These are phyloP conservation scores for Neotoma lepida DNA, from an alignment of 2,113 vertebrate genomes.

Conservation along the genomic window DNA sequence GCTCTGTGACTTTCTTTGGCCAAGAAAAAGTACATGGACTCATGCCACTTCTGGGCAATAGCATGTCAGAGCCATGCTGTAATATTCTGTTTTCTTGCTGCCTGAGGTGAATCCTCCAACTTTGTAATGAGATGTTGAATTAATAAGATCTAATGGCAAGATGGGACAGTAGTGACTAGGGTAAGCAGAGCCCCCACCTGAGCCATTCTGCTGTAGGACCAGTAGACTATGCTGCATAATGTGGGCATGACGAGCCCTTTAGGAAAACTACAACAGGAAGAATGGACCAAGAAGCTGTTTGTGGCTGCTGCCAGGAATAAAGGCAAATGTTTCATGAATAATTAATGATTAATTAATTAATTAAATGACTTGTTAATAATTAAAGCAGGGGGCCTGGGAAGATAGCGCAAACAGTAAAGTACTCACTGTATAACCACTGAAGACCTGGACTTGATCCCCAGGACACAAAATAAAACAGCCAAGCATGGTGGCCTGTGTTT, in stretches of 20 bases:
- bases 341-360: not conserved
- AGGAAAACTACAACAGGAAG: not conserved
- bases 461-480: not conserved
- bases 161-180: not conserved
- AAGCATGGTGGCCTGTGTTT: not conserved
- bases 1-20: not conserved
- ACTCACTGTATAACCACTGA: not conserved
- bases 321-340: not conserved
- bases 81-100: not conserved
- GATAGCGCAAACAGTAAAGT: not conserved
- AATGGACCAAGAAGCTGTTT: not conserved
- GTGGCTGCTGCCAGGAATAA: not conserved
- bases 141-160: not conserved
- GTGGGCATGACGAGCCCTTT: not conserved
- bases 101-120: not conserved
- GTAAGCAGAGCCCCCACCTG: not conserved
- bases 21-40: not conserved
- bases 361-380: not conserved
- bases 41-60: not conserved
- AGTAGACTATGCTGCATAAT: not conserved
- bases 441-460: not conserved
- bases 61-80: not conserved
- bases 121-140: not conserved
- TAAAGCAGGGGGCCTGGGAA: not conserved
- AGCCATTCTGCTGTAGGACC: not conserved